A percentile compares a stretch with the other conserved stretches of the same genome.
These are phyloP conservation scores for Resseliella maxima DNA, from an alignment of 2,888 invertebrate genomes.

Conservation along the genomic window DNA sequence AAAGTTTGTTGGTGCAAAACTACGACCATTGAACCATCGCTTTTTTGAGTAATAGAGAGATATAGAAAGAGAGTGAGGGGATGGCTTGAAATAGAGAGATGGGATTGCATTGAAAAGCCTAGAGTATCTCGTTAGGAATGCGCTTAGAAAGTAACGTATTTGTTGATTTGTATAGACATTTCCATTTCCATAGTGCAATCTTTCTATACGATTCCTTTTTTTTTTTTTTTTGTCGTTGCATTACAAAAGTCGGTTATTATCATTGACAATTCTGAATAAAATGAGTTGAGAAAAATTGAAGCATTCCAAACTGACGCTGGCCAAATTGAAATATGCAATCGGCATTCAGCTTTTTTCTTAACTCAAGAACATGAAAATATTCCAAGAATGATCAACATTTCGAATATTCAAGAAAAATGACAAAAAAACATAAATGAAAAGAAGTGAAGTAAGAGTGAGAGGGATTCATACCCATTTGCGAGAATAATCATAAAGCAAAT, in stretches of 20 bases:
- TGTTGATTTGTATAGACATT: neutral
- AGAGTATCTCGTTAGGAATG: neutral
- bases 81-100: neutral
- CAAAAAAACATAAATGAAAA: neutral
- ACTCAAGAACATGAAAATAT: neutral
- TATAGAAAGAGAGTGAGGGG: neutral
- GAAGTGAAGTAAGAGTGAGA: too few species aligned
- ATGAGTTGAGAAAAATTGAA: too few species aligned
- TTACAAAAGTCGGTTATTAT: too few species aligned
- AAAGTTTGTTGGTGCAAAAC: slow-evolving; percentile 35
- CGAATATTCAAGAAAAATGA: neutral
- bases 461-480: too few species aligned
- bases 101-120: neutral
- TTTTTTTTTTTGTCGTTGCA: too few species aligned
- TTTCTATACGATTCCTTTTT: too few species aligned
- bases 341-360: too few species aligned
- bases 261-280: too few species aligned
- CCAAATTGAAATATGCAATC: neutral
- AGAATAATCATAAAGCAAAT: neutral
- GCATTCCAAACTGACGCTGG: neutral
- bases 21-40: neutral
- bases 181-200: neutral
- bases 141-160: neutral
- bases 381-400: too few species aligned
- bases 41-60: neutral